These are phyloP conservation scores for Nemoura dubitans DNA, from an alignment of 2,888 invertebrate species.

Conservation along the genomic window DNA sequence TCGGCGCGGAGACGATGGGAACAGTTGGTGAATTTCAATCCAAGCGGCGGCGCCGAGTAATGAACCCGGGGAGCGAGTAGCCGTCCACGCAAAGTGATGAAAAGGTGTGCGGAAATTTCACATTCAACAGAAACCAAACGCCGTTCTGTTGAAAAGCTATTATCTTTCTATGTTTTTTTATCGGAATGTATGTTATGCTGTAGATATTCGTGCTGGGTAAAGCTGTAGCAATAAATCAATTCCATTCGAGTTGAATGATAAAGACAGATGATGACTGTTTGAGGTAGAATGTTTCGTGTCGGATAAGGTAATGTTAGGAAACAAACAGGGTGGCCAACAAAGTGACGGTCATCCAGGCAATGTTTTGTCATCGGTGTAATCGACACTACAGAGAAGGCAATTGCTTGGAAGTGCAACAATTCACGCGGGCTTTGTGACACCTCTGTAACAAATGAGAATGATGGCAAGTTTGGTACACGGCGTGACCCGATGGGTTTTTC, in stretches of 20 bases:
- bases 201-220: not conserved
- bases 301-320: conserved; percentile 25
- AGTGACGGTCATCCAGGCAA: conserved; percentile 5
- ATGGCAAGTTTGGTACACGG: not conserved
- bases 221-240: not conserved
- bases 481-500: not conserved
- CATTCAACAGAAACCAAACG: not conserved
- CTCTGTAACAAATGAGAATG: conserved; percentile 21
- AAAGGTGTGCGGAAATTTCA: conserved; percentile 18
- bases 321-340: not conserved
- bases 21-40: conserved; percentile 29
- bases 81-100: not conserved
- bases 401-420: conserved; percentile 41
- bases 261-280: not conserved
- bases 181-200: not conserved
- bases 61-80: not conserved
- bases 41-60: not conserved
- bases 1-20: not conserved
- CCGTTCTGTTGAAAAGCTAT: not conserved
- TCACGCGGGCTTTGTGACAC: not conserved
- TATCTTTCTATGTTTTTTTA: not conserved
- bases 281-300: not conserved
- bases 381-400: conserved; percentile 30
- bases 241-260: not conserved
- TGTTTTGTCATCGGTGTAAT: conserved; percentile 16